Evolutionary conservation across 2,888 invertebrate species (phyloP).

Genomic region (Eilema sororculum): DNA sequence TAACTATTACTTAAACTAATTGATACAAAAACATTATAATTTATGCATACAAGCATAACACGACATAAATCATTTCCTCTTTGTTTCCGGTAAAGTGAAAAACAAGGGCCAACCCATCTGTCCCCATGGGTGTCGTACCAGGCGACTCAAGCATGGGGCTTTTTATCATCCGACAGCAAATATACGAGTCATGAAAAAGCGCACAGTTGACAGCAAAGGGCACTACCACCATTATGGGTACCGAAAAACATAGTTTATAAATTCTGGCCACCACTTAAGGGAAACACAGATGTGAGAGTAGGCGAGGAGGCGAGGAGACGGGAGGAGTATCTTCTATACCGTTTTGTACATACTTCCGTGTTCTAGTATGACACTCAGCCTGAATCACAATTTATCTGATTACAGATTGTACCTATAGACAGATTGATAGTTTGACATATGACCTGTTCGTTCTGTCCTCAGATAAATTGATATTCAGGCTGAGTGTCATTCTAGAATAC

Average conservation of each 20-base stretch:
- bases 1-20: no score
- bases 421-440: no score
- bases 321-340: no score
- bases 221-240: neutral
- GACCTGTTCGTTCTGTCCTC: no score
- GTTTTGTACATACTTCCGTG: no score
- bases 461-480: no score
- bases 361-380: no score
- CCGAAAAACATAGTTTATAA: neutral
- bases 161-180: neutral
- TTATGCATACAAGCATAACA: neutral
- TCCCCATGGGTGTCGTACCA: neutral
- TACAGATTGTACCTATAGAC: no score
- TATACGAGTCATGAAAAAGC: neutral
- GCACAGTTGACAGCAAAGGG: conserved; percentile 1
- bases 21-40: no score
- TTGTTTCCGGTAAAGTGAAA: neutral
- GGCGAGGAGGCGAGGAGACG: no score
- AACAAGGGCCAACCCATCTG: neutral
- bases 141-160: neutral
- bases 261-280: neutral
- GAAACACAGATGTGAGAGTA: neutral
- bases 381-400: no score
- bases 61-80: neutral
- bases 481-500: no score